Percentiles rank a stretch among this genome's conserved stretches.
Evolutionary conservation across 2,888 invertebrate species (phyloP).

Genomic region (Aspidiotus rigidus): DNA sequence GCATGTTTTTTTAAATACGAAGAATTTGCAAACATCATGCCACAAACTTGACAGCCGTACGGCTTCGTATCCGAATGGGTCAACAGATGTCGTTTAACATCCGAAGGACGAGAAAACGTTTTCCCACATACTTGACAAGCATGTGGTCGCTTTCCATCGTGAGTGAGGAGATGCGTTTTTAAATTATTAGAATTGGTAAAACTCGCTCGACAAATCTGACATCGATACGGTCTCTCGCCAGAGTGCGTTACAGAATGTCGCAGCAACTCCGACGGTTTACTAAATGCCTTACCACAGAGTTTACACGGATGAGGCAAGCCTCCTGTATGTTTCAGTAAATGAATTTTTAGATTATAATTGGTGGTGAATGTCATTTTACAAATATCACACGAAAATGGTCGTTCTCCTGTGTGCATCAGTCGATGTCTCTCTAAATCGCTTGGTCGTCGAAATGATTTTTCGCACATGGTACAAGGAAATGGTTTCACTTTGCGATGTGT

Average conservation of each 20-base stretch:
- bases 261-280: slow-evolving; percentile 40
- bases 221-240: slow-evolving; percentile 39
- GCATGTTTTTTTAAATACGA: slow-evolving; percentile 62
- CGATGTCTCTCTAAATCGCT: slow-evolving; percentile 38
- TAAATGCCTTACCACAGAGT: slow-evolving; percentile 39
- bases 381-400: slow-evolving; percentile 39
- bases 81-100: slow-evolving; percentile 47
- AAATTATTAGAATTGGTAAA: slow-evolving; percentile 39
- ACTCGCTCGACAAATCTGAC: slow-evolving; percentile 38
- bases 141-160: slow-evolving; percentile 37
- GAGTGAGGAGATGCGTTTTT: slow-evolving; percentile 38
- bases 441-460: slow-evolving; percentile 38
- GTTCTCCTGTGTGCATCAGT: slow-evolving; percentile 40
- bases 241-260: slow-evolving; percentile 40
- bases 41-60: slow-evolving; percentile 53
- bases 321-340: slow-evolving; percentile 38
- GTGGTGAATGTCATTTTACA: slow-evolving; percentile 39
- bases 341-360: slow-evolving; percentile 39
- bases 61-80: slow-evolving; percentile 57
- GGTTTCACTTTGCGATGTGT: slow-evolving; percentile 38
- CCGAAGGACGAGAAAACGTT: slow-evolving; percentile 38
- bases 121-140: slow-evolving; percentile 38
- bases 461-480: slow-evolving; percentile 37
- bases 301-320: slow-evolving; percentile 39
- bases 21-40: slow-evolving; percentile 51